A percentile compares a stretch with the other conserved stretches of the same genome.
These are phyloP conservation scores for Furcifer pardalis DNA, from an alignment of 2,797 vertebrate species.

Conservation along the genomic window DNA sequence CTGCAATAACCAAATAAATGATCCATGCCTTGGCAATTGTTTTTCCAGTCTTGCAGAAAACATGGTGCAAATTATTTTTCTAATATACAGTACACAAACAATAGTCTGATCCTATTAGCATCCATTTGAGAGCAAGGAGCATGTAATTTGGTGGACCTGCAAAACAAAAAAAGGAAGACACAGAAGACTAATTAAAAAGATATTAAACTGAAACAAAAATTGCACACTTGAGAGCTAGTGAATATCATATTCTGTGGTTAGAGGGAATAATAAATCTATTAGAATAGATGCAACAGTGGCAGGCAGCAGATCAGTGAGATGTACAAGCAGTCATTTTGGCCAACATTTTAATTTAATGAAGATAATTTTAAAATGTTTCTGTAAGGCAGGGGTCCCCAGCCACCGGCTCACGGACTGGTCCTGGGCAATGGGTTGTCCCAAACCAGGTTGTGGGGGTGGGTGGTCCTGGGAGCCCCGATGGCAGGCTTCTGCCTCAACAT, in stretches of 20 bases:
- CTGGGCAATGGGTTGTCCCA: no score
- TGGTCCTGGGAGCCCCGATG: no score
- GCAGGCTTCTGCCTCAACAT: no score
- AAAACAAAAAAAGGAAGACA: constrained; percentile 19
- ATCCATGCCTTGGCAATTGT: neutral
- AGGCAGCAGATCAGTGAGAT: neutral
- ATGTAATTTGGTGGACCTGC: constrained; percentile 25
- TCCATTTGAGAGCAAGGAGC: neutral
- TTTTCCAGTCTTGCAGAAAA: neutral
- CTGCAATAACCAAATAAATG: neutral
- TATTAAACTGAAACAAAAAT: constrained; percentile 10
- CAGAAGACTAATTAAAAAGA: neutral
- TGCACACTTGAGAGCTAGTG: neutral
- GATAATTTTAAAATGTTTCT: constrained; percentile 7
- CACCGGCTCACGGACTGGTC: no score
- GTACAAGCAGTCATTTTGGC: rapidly evolving
- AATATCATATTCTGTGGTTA: constrained; percentile 1
- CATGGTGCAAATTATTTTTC: neutral
- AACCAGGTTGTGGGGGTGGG: no score
- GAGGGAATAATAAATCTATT: rapidly evolving
- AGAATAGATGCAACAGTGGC: constrained; percentile 11
- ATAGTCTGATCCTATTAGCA: neutral
- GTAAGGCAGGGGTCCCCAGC: no score
- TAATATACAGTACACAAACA: neutral
- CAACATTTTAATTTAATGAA: constrained; percentile 8